Evolutionary conservation across 2,797 vertebrate genomes (phyloP).

Genomic region (Danio tinwini): DNA sequence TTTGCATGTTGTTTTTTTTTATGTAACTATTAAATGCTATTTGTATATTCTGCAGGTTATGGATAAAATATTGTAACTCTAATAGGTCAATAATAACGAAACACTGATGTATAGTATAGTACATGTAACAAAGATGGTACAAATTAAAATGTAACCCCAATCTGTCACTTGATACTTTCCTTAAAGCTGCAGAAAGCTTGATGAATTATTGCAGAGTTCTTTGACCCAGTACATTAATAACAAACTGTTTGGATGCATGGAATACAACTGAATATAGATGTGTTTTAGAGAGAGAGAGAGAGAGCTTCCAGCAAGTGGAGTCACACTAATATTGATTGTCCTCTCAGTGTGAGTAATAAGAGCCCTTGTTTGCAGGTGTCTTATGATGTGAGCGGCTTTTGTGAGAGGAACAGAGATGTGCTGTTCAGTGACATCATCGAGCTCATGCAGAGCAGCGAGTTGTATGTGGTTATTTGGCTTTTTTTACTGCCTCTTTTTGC

Average conservation of each 20-base stretch:
- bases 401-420: conserved; percentile 84
- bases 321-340: conserved; percentile 5
- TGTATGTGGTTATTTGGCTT: conserved; percentile 72
- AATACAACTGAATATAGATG: conserved; percentile 9
- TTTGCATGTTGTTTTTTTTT: too few relatives aligned
- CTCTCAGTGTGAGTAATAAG: conserved; percentile 11
- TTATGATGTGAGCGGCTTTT: conserved; percentile 80
- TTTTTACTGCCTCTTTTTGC: background rate
- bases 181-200: background rate
- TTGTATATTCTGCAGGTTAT: too few relatives aligned
- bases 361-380: conserved; percentile 71
- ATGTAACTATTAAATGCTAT: too few relatives aligned
- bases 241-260: background rate
- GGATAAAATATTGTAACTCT: too few relatives aligned
- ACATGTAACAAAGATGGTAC: too few relatives aligned
- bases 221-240: background rate
- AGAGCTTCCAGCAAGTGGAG: conserved; percentile 22
- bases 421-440: conserved; percentile 86
- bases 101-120: too few relatives aligned
- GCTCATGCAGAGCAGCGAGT: conserved; percentile 87
- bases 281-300: background rate
- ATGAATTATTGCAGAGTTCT: background rate
- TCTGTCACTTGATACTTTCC: background rate
- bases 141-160: too few relatives aligned
- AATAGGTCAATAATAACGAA: too few relatives aligned